phyloP scores from a whole-genome alignment of 2,888 invertebrate genomes.

The Cyaniris semiargus region DNA sequence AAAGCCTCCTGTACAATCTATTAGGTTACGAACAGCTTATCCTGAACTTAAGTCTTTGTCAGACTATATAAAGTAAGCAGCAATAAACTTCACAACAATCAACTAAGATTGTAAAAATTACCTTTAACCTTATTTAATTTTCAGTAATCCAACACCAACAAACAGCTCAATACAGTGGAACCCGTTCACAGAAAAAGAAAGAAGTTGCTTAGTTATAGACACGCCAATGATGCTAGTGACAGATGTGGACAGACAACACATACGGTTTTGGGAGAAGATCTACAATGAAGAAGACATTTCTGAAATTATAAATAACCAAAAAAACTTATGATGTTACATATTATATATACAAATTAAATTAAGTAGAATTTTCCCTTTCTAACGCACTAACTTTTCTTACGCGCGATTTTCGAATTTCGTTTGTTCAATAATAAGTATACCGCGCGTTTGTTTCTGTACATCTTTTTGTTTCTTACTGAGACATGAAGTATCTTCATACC shows the following conservation, averaged over 20 bases:
- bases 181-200: slow-evolving; percentile 56
- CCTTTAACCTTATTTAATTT: slow-evolving; percentile 42
- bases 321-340: slow-evolving; percentile 15
- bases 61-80: no score
- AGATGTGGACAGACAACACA: slow-evolving; percentile 53
- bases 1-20: no score
- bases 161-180: slow-evolving; percentile 54
- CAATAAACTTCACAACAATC: no score
- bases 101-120: no score
- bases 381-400: neutral
- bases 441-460: no score
- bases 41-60: no score
- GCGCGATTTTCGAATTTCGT: no score
- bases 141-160: slow-evolving; percentile 63
- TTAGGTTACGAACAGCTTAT: no score
- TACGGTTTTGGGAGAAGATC: slow-evolving; percentile 66
- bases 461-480: no score
- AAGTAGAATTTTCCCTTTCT: neutral
- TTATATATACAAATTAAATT: neutral
- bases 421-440: no score
- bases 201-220: slow-evolving; percentile 60
- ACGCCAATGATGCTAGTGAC: slow-evolving; percentile 51
- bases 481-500: no score
- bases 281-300: slow-evolving; percentile 50
- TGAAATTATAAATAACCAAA: slow-evolving; percentile 31